phyloP scores from a whole-genome alignment of 2,113 vertebrate species.

The Dipodomys merriami region DNA sequence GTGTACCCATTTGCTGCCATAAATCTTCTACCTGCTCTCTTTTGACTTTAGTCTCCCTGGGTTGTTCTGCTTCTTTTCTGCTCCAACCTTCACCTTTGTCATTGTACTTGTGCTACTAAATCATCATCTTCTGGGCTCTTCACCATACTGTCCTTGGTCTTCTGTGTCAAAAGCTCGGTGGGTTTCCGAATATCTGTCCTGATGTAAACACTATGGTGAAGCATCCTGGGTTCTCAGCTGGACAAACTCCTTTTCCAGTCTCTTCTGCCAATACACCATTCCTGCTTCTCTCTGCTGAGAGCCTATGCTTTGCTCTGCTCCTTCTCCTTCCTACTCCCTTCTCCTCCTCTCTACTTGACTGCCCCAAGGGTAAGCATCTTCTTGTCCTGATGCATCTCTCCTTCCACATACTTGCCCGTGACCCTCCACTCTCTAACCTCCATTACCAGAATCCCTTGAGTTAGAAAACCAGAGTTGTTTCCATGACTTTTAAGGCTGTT shows the following conservation, averaged over 20 bases:
- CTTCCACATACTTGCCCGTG: not conserved
- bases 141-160: not conserved
- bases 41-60: not conserved
- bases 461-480: constrained; percentile 71
- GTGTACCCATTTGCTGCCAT: not conserved
- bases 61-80: not conserved
- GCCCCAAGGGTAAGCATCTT: constrained; percentile 17
- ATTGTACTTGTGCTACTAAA: not conserved
- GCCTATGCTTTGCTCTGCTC: not conserved
- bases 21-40: not conserved
- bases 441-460: constrained; percentile 60
- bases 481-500: constrained; percentile 71
- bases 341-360: not conserved
- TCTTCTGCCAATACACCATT: not conserved
- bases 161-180: not conserved
- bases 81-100: not conserved
- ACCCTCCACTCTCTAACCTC: constrained; percentile 61
- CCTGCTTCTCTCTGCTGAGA: not conserved
- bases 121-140: not conserved
- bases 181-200: constrained; percentile 1
- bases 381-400: not conserved
- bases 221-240: not conserved
- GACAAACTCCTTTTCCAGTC: not conserved
- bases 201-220: not conserved
- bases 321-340: not conserved